phyloP scores from a whole-genome alignment of 2,797 vertebrate genomes.

The Meriones psammophilus region DNA sequence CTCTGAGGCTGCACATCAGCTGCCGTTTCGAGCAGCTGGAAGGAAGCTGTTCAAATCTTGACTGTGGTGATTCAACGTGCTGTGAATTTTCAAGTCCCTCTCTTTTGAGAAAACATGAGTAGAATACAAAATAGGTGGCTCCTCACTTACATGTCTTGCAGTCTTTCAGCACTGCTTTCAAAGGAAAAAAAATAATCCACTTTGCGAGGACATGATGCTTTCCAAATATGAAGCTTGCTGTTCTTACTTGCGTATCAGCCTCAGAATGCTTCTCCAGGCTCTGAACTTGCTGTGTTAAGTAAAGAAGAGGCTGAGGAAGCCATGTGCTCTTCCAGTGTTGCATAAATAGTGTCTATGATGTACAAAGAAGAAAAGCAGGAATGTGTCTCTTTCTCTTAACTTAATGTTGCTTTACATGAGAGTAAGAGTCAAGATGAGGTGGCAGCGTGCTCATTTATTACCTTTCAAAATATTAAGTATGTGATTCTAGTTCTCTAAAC shows the following conservation, averaged over 20 bases:
- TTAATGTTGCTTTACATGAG: not conserved
- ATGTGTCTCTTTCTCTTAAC: not conserved
- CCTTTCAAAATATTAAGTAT: not conserved
- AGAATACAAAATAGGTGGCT: constrained; percentile 55
- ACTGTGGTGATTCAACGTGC: not conserved
- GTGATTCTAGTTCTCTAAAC: not conserved
- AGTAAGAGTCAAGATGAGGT: not conserved
- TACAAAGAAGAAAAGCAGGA: not conserved
- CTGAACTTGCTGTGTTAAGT: not conserved
- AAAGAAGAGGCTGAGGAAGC: constrained; percentile 32
- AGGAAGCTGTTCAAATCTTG: constrained; percentile 29
- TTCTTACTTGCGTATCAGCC: constrained; percentile 28
- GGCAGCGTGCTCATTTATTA: not conserved
- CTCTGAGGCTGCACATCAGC: constrained; percentile 10
- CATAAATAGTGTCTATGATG: constrained; percentile 9
- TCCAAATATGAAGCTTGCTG: not conserved
- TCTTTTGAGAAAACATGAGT: constrained; percentile 38
- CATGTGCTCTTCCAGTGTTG: not conserved
- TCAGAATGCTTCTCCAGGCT: constrained; percentile 49
- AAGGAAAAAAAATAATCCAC: constrained; percentile 20
- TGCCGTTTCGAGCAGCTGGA: not conserved
- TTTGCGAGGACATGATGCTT: constrained; percentile 39
- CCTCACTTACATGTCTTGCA: not conserved
- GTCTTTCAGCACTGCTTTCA: constrained; percentile 66
- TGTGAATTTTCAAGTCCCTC: constrained; percentile 44